A percentile compares a stretch with the other conserved stretches of the same genome.
phyloP scores from a whole-genome alignment of 2,888 invertebrate species.

The Philhelius pedissequus region DNA sequence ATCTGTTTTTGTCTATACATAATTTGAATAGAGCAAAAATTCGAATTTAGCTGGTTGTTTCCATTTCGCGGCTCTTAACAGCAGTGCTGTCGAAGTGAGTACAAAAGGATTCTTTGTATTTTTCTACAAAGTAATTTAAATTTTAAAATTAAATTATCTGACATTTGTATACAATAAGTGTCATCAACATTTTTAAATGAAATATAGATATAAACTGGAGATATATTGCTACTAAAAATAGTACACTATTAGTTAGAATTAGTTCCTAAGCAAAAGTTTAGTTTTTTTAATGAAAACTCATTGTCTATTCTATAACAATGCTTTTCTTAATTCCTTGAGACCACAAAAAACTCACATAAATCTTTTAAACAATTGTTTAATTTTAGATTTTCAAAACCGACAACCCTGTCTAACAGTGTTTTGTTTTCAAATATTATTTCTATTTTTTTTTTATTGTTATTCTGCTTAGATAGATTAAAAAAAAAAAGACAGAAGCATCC shows the following conservation, averaged over 20 bases:
- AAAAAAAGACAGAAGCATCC: neutral
- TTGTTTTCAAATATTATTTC: neutral
- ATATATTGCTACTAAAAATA: too few species aligned
- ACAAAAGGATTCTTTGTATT: neutral
- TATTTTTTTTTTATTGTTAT: neutral
- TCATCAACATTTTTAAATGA: too few species aligned
- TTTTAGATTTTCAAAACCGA: neutral
- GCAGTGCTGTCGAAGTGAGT: neutral
- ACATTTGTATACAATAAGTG: too few species aligned
- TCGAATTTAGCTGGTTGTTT: neutral
- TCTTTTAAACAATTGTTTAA: neutral
- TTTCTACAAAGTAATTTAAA: neutral
- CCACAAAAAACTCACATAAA: too few species aligned
- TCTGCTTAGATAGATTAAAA: slow-evolving; percentile 3
- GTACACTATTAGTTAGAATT: neutral
- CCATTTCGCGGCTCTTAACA: neutral
- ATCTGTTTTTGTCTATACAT: neutral
- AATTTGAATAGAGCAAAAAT: neutral
- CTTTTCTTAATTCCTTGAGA: too few species aligned
- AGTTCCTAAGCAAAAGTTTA: too few species aligned
- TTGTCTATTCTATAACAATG: too few species aligned
- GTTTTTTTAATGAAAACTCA: too few species aligned
- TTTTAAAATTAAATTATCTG: too few species aligned
- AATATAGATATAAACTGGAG: too few species aligned
- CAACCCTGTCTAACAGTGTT: neutral